These are phyloP conservation scores for Benitochromis conjunctus DNA, from an alignment of 2,113 vertebrate species.

Conservation along the genomic window DNA sequence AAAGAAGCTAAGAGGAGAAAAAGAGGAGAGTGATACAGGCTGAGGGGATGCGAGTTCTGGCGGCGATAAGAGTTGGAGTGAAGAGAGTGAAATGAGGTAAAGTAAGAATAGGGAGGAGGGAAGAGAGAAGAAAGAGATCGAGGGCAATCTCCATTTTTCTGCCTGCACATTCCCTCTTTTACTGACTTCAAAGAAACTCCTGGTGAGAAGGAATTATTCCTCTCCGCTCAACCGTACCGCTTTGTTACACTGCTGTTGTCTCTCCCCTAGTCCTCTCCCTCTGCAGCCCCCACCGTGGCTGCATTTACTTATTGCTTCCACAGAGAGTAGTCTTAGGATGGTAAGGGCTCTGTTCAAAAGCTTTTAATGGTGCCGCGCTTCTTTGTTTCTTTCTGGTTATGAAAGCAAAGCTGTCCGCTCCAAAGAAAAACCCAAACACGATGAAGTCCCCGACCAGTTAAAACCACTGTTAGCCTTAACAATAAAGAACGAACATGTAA, in stretches of 20 bases:
- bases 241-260: slow-evolving; percentile 14
- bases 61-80: background rate
- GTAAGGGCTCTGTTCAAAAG: background rate
- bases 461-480: background rate
- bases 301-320: background rate
- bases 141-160: background rate
- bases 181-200: slow-evolving; percentile 61
- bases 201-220: slow-evolving; percentile 56
- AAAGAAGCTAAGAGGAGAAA: background rate
- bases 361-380: background rate
- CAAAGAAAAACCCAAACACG: background rate
- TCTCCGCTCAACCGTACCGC: slow-evolving; percentile 32
- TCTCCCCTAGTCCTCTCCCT: background rate
- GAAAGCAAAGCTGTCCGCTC: background rate
- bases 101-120: background rate
- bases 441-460: background rate
- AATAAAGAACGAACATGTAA: background rate
- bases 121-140: background rate
- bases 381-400: background rate
- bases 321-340: background rate
- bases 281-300: background rate
- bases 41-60: background rate
- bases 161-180: slow-evolving; percentile 35
- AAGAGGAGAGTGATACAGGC: background rate
- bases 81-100: background rate